These are phyloP conservation scores for Allacma fusca DNA, from an alignment of 2,888 invertebrate species.

Conservation along the genomic window DNA sequence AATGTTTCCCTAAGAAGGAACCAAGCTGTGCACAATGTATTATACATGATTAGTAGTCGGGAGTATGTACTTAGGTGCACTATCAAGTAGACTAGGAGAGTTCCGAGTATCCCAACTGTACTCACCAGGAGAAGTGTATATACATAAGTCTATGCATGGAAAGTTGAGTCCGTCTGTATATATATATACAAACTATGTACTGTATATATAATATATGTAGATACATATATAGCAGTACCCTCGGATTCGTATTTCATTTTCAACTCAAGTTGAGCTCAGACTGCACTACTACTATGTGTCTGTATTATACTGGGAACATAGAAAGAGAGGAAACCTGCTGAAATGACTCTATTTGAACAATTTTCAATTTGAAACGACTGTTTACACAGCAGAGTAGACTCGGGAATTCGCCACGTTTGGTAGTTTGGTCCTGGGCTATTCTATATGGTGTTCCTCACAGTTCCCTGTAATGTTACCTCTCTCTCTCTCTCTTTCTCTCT, in stretches of 20 bases:
- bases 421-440: constrained; percentile 35
- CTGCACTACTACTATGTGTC: not conserved
- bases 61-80: too few species aligned
- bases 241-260: constrained; percentile 30
- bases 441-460: not conserved
- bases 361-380: constrained; percentile 61
- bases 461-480: constrained; percentile 9
- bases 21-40: too few species aligned
- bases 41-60: too few species aligned
- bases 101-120: too few species aligned
- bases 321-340: constrained; percentile 44
- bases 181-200: not conserved
- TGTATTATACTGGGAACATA: constrained; percentile 3
- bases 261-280: constrained; percentile 18
- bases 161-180: not conserved
- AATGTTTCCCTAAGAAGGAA: too few species aligned
- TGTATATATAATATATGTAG: not conserved
- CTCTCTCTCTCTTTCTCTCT: not conserved
- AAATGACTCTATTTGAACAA: constrained; percentile 60
- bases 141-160: too few species aligned
- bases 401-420: constrained; percentile 47
- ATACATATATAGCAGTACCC: not conserved
- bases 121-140: too few species aligned
- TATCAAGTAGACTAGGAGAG: too few species aligned
- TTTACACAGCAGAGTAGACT: constrained; percentile 58